A percentile compares a stretch with the other conserved stretches of the same genome.
phyloP scores from a whole-genome alignment of 2,797 vertebrate genomes.

The Falco berigora region DNA sequence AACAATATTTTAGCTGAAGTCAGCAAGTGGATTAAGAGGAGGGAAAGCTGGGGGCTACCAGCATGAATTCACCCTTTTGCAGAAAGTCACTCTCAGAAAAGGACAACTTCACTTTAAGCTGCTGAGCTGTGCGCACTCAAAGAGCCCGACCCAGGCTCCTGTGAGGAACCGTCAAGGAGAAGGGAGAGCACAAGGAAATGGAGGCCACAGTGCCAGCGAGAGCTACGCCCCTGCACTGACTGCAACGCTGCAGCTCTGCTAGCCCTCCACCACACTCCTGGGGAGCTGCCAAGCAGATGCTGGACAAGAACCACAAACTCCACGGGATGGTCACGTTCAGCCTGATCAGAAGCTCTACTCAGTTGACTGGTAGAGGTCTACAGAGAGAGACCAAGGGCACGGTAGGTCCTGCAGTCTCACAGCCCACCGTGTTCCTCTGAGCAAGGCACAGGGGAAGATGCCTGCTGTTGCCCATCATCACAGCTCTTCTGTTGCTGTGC shows the following conservation, averaged over 20 bases:
- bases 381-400: rapidly evolving
- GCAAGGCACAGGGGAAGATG: rapidly evolving
- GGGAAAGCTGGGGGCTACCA: background rate
- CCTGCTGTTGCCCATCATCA: background rate
- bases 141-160: background rate
- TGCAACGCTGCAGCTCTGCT: rapidly evolving
- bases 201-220: background rate
- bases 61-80: background rate
- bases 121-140: background rate
- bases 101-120: background rate
- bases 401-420: rapidly evolving
- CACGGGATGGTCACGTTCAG: background rate
- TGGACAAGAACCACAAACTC: background rate
- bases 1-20: background rate
- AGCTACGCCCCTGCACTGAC: rapidly evolving
- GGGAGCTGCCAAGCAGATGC: background rate
- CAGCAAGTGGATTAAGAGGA: background rate
- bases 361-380: background rate
- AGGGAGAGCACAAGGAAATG: background rate
- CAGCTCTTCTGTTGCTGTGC: background rate
- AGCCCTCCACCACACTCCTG: background rate
- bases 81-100: background rate
- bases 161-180: background rate
- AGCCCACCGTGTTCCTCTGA: background rate
- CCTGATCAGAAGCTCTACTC: background rate